Conservation (phyloP, 2,797 vertebrate genomes). For the Selene dorsalis region DNA sequence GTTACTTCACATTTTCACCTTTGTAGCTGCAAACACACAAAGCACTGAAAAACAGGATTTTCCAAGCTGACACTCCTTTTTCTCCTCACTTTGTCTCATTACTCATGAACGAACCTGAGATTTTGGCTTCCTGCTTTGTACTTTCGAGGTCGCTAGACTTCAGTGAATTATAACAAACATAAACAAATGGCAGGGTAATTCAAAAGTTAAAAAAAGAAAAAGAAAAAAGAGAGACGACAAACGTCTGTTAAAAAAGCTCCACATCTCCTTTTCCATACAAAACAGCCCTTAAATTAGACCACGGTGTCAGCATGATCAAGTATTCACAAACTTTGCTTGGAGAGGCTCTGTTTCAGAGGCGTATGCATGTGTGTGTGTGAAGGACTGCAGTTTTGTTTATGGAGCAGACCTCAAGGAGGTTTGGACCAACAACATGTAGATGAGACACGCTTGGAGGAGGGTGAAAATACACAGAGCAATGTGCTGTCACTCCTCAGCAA, state of each 20-base stretch:
- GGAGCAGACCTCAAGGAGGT: slow-evolving; percentile 46
- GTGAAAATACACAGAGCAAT: slow-evolving; percentile 46
- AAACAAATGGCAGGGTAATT: slow-evolving; percentile 32
- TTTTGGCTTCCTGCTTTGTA: slow-evolving; percentile 5
- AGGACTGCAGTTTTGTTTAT: slow-evolving; percentile 47
- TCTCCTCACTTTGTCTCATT: not conserved
- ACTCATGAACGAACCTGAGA: not conserved
- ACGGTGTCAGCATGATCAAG: slow-evolving; percentile 44
- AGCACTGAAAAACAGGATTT: slow-evolving; percentile 13
- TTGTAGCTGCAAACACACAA: slow-evolving; percentile 12
- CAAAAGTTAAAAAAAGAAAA: slow-evolving; percentile 4
- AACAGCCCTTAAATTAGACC: slow-evolving; percentile 31
- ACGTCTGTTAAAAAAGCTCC: slow-evolving; percentile 23
- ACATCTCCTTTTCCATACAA: slow-evolving; percentile 20
- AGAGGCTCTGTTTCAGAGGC: slow-evolving; percentile 39
- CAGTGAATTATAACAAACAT: slow-evolving; percentile 35
- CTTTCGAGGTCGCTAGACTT: not conserved
- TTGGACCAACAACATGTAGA: slow-evolving; percentile 47
- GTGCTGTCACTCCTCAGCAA: slow-evolving; percentile 18
- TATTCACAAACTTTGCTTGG: slow-evolving; percentile 42
- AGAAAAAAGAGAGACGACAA: not conserved
- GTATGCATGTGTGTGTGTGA: not conserved
- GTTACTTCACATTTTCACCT: slow-evolving; percentile 33
- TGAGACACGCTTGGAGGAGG: slow-evolving; percentile 33
- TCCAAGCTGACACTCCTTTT: not conserved